A percentile compares a stretch with the other conserved stretches of the same genome.
These are phyloP conservation scores for Trachelipus rathkii DNA, from an alignment of 1,140 invertebrate genomes.

Conservation along the genomic window DNA sequence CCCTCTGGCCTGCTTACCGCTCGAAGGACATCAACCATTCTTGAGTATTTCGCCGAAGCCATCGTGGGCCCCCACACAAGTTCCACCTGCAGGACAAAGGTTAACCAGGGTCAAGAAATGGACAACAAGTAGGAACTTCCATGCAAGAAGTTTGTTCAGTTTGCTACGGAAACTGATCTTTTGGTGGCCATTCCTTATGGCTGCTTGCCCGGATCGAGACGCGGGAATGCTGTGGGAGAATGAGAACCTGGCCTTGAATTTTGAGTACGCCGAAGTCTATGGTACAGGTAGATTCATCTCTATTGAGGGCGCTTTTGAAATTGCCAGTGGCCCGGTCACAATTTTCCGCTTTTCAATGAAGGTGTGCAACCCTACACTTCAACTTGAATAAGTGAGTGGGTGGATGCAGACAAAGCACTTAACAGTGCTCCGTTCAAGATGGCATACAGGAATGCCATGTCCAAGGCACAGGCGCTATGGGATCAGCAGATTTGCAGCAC, in stretches of 20 bases:
- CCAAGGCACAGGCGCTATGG: constrained; percentile 25
- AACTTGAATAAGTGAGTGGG: constrained; percentile 24
- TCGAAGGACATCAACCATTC: no score
- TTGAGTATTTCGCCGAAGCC: no score
- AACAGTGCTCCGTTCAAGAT: not conserved
- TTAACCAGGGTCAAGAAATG: no score
- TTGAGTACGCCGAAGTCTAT: not conserved
- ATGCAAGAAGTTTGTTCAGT: no score
- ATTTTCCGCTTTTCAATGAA: constrained; percentile 24
- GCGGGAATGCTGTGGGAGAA: no score
- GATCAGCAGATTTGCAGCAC: not conserved
- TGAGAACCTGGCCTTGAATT: not conserved
- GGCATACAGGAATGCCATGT: constrained; percentile 28
- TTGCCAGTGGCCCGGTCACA: constrained; percentile 14
- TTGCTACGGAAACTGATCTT: no score
- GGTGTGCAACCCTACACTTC: constrained; percentile 25
- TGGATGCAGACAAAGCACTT: constrained; percentile 14
- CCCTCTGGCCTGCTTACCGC: no score
- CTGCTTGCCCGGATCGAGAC: no score
- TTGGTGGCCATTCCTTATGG: no score
- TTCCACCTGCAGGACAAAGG: no score
- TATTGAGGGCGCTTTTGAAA: constrained; percentile 14
- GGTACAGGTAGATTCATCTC: constrained; percentile 16
- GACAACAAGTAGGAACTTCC: no score
- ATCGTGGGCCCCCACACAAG: no score